Conservation (phyloP, 1,140 invertebrate species). For the Helicoverpa zea region DNA sequence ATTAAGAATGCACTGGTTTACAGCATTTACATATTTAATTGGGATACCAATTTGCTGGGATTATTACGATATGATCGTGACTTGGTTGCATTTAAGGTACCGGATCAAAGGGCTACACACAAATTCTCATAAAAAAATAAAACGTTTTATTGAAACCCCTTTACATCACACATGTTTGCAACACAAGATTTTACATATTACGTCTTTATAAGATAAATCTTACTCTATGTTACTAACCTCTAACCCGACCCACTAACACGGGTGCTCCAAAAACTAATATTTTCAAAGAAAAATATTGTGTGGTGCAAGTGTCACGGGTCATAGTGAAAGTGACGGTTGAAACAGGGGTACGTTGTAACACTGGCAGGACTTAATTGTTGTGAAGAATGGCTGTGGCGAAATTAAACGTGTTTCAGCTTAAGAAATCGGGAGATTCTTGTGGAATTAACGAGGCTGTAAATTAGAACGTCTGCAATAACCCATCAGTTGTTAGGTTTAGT, state of each 20-base stretch:
- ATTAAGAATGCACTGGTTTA: not conserved
- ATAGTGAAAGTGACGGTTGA: slow-evolving; percentile 27
- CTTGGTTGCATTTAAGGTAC: not conserved
- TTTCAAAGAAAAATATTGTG: slow-evolving; percentile 28
- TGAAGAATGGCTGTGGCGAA: slow-evolving; percentile 22
- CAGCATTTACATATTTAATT: slow-evolving; percentile 13
- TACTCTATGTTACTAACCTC: slow-evolving; percentile 25
- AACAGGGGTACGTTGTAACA: not conserved
- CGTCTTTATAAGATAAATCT: slow-evolving; percentile 36
- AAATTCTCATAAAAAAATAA: not conserved
- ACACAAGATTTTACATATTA: slow-evolving; percentile 45
- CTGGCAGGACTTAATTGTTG: slow-evolving; percentile 12
- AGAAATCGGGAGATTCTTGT: too few relatives aligned
- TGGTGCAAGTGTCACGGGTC: slow-evolving; percentile 38
- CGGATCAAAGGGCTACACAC: not conserved
- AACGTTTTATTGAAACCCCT: slow-evolving; percentile 31
- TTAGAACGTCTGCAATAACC: too few relatives aligned
- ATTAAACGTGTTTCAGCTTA: not conserved
- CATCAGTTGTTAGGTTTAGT: too few relatives aligned
- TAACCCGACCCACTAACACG: slow-evolving; percentile 45
- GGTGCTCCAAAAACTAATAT: slow-evolving; percentile 32
- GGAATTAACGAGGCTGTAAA: too few relatives aligned
- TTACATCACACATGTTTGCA: slow-evolving; percentile 46
- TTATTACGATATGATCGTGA: slow-evolving; percentile 15
- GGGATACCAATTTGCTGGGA: not conserved